phyloP scores from a whole-genome alignment of 37 sponge, comb jelly and placozoan species.

The Eunapius fragilis region DNA sequence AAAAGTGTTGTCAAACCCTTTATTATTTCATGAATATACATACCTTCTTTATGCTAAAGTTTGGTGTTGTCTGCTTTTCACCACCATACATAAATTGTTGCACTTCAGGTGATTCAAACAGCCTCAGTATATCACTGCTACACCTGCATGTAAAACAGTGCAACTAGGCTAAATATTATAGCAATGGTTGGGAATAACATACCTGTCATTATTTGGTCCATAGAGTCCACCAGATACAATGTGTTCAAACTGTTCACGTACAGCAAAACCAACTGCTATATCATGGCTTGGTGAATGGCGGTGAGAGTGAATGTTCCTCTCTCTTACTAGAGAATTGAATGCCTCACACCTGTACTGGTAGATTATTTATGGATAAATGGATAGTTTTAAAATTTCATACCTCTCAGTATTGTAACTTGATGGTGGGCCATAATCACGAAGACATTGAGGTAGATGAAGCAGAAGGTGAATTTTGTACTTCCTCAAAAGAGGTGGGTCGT shows the following conservation, averaged over 20 bases:
- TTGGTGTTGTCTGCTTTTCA: too few relatives aligned
- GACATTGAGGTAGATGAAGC: constrained; percentile 31
- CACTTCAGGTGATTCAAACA: too few relatives aligned
- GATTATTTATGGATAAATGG: not conserved
- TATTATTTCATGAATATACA: too few relatives aligned
- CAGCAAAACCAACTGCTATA: constrained; percentile 1
- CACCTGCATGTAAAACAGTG: too few relatives aligned
- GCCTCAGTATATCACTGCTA: too few relatives aligned
- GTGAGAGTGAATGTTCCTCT: not conserved
- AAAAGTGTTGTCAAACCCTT: too few relatives aligned
- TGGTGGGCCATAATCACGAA: constrained; percentile 47
- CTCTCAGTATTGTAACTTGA: constrained; percentile 38
- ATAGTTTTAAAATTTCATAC: not conserved
- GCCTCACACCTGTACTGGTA: constrained; percentile 4
- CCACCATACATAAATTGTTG: too few relatives aligned
- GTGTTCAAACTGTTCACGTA: not conserved
- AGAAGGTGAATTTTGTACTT: not conserved
- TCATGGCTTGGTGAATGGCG: constrained; percentile 3
- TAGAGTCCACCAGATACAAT: too few relatives aligned
- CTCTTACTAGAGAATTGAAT: not conserved
- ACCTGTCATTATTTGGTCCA: too few relatives aligned
- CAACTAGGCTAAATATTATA: too few relatives aligned
- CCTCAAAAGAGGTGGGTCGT: not conserved
- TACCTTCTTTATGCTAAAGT: too few relatives aligned
- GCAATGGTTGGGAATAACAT: too few relatives aligned